A percentile compares a stretch with the other conserved stretches of the same genome.
Evolutionary conservation across 2,797 vertebrate species (phyloP).

Genomic region (Gastrophryne carolinensis): DNA sequence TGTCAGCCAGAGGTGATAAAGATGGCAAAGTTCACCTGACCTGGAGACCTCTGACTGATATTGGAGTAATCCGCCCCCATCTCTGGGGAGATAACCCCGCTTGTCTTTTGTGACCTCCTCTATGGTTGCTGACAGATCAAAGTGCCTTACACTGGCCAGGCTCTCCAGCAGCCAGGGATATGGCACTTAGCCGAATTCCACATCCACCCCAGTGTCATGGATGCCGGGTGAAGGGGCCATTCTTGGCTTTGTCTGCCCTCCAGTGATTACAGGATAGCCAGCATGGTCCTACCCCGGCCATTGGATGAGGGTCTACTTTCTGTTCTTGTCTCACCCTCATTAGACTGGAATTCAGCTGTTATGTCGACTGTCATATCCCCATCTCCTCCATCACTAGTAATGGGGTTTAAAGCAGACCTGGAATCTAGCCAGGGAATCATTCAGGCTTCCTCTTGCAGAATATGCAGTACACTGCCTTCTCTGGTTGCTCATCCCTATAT

Average conservation of each 20-base stretch:
- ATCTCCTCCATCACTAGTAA: no score
- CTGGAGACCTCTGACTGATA: slow-evolving; percentile 4
- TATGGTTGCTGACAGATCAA: slow-evolving; percentile 54
- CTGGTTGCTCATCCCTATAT: no score
- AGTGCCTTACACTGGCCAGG: background rate
- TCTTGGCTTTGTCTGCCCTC: background rate
- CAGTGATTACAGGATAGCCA: slow-evolving; percentile 3
- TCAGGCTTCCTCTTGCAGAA: no score
- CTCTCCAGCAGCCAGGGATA: slow-evolving; percentile 7
- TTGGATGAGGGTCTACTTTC: no score
- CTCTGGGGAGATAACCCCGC: slow-evolving; percentile 36
- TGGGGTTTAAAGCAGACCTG: no score
- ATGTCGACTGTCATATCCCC: no score
- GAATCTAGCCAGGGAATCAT: no score
- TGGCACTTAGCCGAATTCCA: slow-evolving; percentile 3
- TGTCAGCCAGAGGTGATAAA: slow-evolving; percentile 46
- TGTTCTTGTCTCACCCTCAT: no score
- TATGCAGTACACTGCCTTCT: no score
- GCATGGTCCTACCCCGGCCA: no score
- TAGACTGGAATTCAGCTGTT: background rate
- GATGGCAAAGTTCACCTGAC: slow-evolving; percentile 54
- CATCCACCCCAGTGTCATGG: background rate
- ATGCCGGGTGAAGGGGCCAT: background rate
- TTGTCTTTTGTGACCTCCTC: slow-evolving; percentile 36
- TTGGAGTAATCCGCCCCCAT: slow-evolving; percentile 41